Conservation (phyloP, 1,140 invertebrate genomes). For the Calycopis cecrops region DNA sequence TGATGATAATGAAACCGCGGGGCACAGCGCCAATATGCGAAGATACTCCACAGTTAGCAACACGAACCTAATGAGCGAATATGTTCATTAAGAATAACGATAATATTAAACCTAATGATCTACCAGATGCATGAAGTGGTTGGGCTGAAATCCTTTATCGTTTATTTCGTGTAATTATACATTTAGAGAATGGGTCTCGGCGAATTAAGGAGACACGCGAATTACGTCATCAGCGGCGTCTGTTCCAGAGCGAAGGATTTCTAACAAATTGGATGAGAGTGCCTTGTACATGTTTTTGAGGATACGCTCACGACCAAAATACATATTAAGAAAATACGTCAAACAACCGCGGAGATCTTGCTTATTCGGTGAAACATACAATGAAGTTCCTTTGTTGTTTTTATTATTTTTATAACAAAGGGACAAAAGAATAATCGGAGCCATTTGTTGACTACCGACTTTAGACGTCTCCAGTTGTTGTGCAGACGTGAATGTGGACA, state of each 20-base stretch:
- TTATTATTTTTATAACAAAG: too few species aligned
- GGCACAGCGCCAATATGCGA: too few species aligned
- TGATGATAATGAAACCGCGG: too few species aligned
- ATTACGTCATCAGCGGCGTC: constrained; percentile 32
- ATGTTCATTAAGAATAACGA: constrained; percentile 42
- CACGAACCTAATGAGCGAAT: background rate
- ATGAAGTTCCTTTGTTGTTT: too few species aligned
- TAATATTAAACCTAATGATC: constrained; percentile 62
- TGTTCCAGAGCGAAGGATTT: constrained; percentile 26
- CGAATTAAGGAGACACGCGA: constrained; percentile 51
- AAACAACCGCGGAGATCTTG: background rate
- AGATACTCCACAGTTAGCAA: background rate
- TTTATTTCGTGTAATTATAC: constrained; percentile 58
- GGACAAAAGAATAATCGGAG: background rate
- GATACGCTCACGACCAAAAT: background rate
- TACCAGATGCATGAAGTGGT: constrained; percentile 61
- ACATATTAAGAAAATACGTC: background rate
- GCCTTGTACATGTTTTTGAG: constrained; percentile 1
- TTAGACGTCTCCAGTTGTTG: too few species aligned
- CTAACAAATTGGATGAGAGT: constrained; percentile 22
- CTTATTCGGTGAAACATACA: too few species aligned
- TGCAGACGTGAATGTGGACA: too few species aligned
- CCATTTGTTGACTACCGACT: too few species aligned
- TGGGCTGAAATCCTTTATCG: constrained; percentile 50
- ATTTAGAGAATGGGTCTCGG: constrained; percentile 39